Percentiles rank a stretch among this genome's conserved stretches.
Evolutionary conservation across 2,113 vertebrate genomes (phyloP).

Genomic region (Ageneiosus marmoratus): DNA sequence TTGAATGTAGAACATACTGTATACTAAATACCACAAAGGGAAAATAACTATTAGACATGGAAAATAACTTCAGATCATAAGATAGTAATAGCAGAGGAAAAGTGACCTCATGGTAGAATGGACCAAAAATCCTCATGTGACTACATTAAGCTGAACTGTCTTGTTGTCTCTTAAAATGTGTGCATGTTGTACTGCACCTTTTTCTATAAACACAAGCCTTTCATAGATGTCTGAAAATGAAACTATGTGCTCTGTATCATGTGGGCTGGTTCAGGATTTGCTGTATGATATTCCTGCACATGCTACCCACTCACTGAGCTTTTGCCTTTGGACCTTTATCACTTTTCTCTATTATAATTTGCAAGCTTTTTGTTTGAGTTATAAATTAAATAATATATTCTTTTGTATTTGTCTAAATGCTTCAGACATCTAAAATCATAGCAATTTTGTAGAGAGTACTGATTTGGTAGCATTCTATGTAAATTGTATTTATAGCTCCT

Average conservation of each 20-base stretch:
- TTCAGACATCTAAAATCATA: not conserved
- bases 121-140: no score
- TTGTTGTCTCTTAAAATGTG: not conserved
- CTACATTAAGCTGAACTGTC: no score
- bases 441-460: not conserved
- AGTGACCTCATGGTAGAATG: no score
- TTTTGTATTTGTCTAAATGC: not conserved
- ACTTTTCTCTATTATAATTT: not conserved
- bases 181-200: not conserved
- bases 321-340: no score
- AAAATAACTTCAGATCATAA: not conserved
- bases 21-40: not conserved
- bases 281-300: not conserved
- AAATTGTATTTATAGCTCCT: not conserved
- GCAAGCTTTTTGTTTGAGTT: not conserved
- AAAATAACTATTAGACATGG: not conserved
- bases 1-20: not conserved
- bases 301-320: not conserved
- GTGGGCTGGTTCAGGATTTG: not conserved
- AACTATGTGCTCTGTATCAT: not conserved
- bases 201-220: not conserved
- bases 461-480: not conserved
- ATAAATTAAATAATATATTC: not conserved
- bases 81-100: no score
- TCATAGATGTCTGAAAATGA: not conserved